A percentile compares a stretch with the other conserved stretches of the same genome.
Evolutionary conservation across 2,113 vertebrate genomes (phyloP).

Genomic region (Rhinolophus sinicus): DNA sequence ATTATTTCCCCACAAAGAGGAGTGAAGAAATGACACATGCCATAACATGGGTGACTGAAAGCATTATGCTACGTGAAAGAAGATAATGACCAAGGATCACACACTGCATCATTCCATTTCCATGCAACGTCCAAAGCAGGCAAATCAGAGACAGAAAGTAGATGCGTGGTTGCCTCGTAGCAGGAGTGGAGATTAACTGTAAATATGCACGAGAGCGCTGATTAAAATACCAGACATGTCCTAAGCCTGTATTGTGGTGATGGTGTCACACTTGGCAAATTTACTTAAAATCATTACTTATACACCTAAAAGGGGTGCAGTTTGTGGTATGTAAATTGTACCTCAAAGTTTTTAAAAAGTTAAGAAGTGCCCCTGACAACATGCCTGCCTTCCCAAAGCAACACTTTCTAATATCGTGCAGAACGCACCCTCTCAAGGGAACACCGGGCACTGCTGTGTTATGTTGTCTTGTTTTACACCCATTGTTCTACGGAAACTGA

Average conservation of each 20-base stretch:
- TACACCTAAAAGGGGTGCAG: not conserved
- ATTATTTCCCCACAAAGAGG: not conserved
- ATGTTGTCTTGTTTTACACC: not conserved
- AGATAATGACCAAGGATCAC: not conserved
- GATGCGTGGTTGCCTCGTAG: not conserved
- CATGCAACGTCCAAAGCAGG: not conserved
- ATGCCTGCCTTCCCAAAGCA: not conserved
- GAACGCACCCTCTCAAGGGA: not conserved
- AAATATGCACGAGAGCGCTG: not conserved
- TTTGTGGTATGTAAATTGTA: not conserved
- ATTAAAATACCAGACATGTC: not conserved
- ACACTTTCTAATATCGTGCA: not conserved
- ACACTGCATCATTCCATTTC: too few relatives aligned
- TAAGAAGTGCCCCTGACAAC: not conserved
- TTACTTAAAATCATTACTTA: not conserved
- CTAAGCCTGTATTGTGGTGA: not conserved
- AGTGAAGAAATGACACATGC: not conserved
- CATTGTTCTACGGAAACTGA: not conserved
- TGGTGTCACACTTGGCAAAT: not conserved
- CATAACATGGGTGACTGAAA: not conserved
- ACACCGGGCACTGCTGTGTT: rapidly evolving
- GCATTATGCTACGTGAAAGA: not conserved
- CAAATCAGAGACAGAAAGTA: not conserved
- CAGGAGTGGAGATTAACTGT: not conserved
- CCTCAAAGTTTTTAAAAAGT: not conserved